These are phyloP conservation scores for Melitaea cinxia DNA, from an alignment of 1,140 invertebrate genomes.

Conservation along the genomic window DNA sequence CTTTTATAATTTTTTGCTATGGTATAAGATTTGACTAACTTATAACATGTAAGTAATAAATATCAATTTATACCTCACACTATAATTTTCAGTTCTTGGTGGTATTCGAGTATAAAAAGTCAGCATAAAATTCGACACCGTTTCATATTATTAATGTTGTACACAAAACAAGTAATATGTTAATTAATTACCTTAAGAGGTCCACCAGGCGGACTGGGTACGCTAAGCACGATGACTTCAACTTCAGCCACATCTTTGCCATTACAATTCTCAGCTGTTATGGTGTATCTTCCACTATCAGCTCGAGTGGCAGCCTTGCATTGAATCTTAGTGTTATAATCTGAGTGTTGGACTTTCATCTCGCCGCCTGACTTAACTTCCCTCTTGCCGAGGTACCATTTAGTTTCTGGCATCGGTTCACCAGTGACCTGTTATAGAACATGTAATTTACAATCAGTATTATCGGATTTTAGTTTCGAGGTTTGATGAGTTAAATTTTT, in stretches of 20 bases:
- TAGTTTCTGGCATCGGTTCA: slow-evolving; percentile 94
- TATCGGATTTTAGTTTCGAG: no score
- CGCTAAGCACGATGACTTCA: slow-evolving; percentile 95
- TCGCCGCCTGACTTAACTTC: slow-evolving; percentile 88
- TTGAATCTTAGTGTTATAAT: slow-evolving; percentile 95
- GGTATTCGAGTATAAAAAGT: no score
- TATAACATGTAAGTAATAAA: no score
- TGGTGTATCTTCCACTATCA: slow-evolving; percentile 95
- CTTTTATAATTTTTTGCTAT: no score
- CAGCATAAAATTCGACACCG: neutral
- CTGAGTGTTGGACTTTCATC: slow-evolving; percentile 89
- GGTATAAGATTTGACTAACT: no score
- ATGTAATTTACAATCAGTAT: neutral
- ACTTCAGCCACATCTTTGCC: slow-evolving; percentile 96
- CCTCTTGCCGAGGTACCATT: slow-evolving; percentile 90
- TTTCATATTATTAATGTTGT: no score
- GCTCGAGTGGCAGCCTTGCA: slow-evolving; percentile 92
- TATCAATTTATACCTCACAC: no score
- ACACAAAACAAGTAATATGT: no score
- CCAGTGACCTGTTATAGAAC: slow-evolving; percentile 90
- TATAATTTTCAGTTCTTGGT: no score
- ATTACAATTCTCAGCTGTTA: slow-evolving; percentile 96
- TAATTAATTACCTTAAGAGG: slow-evolving; percentile 87
- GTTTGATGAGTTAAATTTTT: no score
- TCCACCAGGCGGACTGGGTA: slow-evolving; percentile 94